Percentiles rank a stretch among this genome's conserved stretches.
Evolutionary conservation across 2,797 vertebrate species (phyloP).

Genomic region (Pempheris klunzingeri): DNA sequence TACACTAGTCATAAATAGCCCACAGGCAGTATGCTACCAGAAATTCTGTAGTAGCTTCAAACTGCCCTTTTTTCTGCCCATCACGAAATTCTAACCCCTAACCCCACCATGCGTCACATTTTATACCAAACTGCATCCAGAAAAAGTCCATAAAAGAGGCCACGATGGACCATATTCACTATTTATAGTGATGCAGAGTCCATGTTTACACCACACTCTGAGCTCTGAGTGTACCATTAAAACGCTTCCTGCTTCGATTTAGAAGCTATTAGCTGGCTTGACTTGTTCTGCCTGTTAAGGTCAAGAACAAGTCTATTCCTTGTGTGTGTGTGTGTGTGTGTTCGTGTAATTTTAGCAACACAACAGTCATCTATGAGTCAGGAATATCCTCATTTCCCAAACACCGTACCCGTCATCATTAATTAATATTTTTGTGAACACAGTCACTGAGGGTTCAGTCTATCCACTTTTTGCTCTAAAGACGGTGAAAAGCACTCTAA

Average conservation of each 20-base stretch:
- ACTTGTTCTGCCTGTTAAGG: constrained; percentile 61
- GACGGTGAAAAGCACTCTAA: background rate
- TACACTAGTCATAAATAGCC: constrained; percentile 11
- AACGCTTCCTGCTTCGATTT: constrained; percentile 63
- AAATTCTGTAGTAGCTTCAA: constrained; percentile 2
- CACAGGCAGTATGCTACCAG: background rate
- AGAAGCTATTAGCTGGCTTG: constrained; percentile 68
- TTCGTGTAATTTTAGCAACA: background rate
- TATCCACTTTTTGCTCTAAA: background rate
- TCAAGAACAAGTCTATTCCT: constrained; percentile 42
- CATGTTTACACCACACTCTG: constrained; percentile 51
- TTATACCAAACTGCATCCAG: constrained; percentile 40
- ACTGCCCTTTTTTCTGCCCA: background rate
- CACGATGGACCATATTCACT: constrained; percentile 48
- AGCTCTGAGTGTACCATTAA: constrained; percentile 68
- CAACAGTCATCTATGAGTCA: constrained; percentile 57
- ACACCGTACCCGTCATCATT: constrained; percentile 49
- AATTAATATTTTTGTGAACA: constrained; percentile 50
- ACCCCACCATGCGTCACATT: constrained; percentile 38
- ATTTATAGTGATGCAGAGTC: constrained; percentile 66
- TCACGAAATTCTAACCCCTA: constrained; percentile 36
- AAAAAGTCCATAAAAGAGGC: constrained; percentile 46
- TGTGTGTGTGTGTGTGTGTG: constrained; percentile 9
- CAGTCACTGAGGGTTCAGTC: constrained; percentile 12
- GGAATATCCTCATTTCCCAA: constrained; percentile 37